phyloP scores from a whole-genome alignment of 1,140 invertebrate genomes.

The Neotoxoptera formosana region DNA sequence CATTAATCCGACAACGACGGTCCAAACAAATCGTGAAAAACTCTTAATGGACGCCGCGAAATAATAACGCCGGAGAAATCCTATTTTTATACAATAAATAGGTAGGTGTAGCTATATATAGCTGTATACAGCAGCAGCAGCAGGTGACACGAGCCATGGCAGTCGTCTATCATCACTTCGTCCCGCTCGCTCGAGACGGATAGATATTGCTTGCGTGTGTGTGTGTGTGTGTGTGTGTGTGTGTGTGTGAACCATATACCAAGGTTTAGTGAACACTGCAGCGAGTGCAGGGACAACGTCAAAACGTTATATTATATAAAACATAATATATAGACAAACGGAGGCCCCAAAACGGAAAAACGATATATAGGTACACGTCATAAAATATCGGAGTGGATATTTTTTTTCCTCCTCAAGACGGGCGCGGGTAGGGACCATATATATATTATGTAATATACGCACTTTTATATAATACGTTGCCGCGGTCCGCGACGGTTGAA shows the following conservation, averaged over 20 bases:
- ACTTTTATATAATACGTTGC: background rate
- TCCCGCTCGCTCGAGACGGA: background rate
- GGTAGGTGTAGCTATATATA: background rate
- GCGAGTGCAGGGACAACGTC: background rate
- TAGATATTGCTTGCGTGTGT: background rate
- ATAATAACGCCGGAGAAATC: background rate
- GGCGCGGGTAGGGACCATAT: too few relatives aligned
- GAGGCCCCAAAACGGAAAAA: background rate
- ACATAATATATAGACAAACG: background rate
- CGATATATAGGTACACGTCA: background rate
- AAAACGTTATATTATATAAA: background rate
- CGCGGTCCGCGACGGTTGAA: background rate
- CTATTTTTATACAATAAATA: background rate
- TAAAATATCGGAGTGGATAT: background rate
- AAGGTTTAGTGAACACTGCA: background rate
- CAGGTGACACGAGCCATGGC: background rate
- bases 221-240: too few relatives aligned
- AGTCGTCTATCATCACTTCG: background rate
- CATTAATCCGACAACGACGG: background rate
- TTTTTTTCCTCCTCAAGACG: background rate
- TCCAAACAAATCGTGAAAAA: background rate
- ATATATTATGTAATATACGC: background rate
- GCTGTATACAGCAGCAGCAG: background rate
- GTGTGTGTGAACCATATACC: background rate
- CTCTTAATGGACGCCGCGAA: background rate